Conservation (phyloP, 2,797 vertebrate genomes). For the Eupleurogrammus muticus region DNA sequence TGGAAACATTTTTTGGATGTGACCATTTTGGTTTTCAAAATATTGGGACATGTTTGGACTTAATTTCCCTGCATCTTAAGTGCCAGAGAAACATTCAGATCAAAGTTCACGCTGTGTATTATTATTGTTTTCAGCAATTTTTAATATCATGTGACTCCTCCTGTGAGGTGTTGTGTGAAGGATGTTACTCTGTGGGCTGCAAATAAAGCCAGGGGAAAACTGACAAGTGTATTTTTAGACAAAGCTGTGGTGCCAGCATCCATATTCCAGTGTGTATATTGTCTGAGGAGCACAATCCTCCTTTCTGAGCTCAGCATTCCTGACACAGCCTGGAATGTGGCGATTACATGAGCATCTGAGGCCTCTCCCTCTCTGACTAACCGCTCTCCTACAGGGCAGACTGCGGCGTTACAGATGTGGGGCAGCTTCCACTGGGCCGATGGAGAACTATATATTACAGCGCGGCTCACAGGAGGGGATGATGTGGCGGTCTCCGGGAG, state of each 20-base stretch:
- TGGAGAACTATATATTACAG: constrained; percentile 50
- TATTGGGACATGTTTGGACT: no score
- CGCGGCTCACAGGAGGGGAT: constrained; percentile 61
- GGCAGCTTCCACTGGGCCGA: constrained; percentile 54
- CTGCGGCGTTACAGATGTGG: constrained; percentile 53
- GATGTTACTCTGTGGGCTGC: no score
- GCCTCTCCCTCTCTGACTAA: constrained; percentile 65
- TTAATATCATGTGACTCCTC: background rate
- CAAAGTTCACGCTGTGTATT: no score
- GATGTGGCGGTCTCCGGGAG: constrained; percentile 63
- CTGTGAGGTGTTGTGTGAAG: no score
- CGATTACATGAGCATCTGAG: constrained; percentile 65
- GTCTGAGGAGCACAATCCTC: constrained; percentile 28
- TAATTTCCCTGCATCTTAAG: no score
- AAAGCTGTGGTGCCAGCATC: background rate
- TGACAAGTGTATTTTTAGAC: background rate
- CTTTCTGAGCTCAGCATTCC: constrained; percentile 62
- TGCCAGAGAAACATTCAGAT: no score
- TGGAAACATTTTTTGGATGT: no score
- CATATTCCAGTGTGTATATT: constrained; percentile 13
- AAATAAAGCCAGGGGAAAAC: background rate
- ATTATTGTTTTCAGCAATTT: background rate
- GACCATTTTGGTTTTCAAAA: no score
- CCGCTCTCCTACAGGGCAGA: constrained; percentile 45
- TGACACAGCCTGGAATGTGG: constrained; percentile 67